Evolutionary conservation across 2,113 vertebrate species (phyloP).

Genomic region (Nerophis ophidion): DNA sequence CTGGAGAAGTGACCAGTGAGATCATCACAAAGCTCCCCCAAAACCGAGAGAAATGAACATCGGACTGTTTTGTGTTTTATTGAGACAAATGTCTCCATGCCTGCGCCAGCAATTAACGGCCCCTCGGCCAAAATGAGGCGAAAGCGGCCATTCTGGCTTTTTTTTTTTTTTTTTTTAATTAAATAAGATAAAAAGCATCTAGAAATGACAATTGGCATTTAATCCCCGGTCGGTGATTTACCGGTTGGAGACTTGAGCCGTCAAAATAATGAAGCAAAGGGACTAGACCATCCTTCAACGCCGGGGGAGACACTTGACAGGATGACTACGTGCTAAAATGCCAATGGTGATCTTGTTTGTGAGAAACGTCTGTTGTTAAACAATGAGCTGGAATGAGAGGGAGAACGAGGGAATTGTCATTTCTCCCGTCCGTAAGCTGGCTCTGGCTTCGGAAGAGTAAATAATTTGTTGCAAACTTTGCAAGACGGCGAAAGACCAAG

Average conservation of each 20-base stretch:
- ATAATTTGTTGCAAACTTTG: conserved; percentile 42
- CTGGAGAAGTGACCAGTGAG: conserved; percentile 59
- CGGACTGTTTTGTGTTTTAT: conserved; percentile 63
- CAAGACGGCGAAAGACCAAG: no score
- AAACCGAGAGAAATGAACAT: conserved; percentile 62
- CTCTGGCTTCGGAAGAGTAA: conserved; percentile 31
- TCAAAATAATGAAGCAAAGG: conserved; percentile 36
- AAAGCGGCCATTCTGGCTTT: conserved; percentile 34
- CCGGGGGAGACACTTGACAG: conserved; percentile 37
- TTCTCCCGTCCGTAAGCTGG: conserved; percentile 11
- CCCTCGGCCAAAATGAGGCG: conserved; percentile 47
- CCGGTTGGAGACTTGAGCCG: conserved; percentile 32
- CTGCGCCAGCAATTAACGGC: conserved; percentile 63
- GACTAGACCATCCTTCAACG: conserved; percentile 20
- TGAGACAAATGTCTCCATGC: conserved; percentile 68
- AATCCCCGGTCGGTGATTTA: conserved; percentile 34
- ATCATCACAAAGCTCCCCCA: conserved; percentile 50
- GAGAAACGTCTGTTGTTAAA: conserved; percentile 31
- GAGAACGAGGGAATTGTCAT: conserved; percentile 6
- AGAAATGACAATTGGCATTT: conserved; percentile 40
- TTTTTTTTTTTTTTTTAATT: conserved; percentile 24
- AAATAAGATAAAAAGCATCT: conserved; percentile 39
- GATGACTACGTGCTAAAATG: conserved; percentile 33
- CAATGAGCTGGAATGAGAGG: conserved; percentile 25
- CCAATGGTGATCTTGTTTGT: conserved; percentile 38